phyloP scores from a whole-genome alignment of 1,140 invertebrate genomes.

The Neotoxoptera formosana region DNA sequence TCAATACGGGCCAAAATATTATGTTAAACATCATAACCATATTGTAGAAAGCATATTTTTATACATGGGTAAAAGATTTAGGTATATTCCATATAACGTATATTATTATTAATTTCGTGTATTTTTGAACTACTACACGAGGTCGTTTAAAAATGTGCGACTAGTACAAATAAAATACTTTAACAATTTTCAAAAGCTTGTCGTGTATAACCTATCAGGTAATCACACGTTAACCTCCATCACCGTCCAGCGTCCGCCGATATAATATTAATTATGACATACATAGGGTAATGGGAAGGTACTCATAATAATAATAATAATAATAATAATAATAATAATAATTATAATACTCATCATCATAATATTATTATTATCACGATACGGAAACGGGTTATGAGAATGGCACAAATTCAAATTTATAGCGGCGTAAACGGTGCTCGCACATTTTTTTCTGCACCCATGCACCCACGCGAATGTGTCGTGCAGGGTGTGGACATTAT shows the following conservation, averaged over 20 bases:
- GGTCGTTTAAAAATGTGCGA: not conserved
- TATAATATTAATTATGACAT: not conserved
- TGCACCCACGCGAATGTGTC: not conserved
- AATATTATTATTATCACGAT: not conserved
- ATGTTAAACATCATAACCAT: no score
- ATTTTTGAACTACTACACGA: not conserved
- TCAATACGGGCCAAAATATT: not conserved
- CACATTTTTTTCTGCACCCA: not conserved
- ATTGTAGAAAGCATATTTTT: no score
- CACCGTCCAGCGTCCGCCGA: no score
- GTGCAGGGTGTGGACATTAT: conserved; percentile 19
- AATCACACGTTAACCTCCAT: not conserved
- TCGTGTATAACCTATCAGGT: not conserved
- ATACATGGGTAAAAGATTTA: not conserved
- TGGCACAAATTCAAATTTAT: not conserved
- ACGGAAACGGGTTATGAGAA: not conserved
- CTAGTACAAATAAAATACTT: not conserved
- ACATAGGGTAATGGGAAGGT: not conserved
- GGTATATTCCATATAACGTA: not conserved
- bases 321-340: not conserved
- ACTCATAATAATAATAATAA: not conserved
- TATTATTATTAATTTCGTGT: not conserved
- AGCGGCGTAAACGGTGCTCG: not conserved
- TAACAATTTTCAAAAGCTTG: not conserved
- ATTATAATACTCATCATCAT: not conserved